Conservation (phyloP, 2,113 vertebrate species). For the Brachyhypopomus gauderio region DNA sequence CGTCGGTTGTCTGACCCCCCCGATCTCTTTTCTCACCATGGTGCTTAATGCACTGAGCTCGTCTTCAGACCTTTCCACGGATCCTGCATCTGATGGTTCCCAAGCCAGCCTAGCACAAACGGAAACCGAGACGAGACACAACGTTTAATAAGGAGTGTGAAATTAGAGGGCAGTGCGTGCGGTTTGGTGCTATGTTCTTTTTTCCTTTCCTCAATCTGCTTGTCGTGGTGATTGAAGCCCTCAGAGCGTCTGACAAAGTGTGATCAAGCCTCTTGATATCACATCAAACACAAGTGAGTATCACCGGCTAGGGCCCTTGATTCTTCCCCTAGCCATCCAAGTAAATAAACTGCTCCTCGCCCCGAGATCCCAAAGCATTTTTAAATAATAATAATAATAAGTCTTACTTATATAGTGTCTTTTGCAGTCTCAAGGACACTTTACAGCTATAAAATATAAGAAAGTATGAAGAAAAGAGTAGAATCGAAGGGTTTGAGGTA, state of each 20-base stretch:
- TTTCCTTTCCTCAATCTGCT: slow-evolving; percentile 2
- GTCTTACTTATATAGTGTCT: no score
- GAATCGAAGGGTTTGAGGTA: no score
- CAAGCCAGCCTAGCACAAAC: slow-evolving; percentile 34
- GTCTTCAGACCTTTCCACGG: slow-evolving; percentile 21
- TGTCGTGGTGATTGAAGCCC: slow-evolving; percentile 24
- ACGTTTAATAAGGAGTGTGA: slow-evolving; percentile 48
- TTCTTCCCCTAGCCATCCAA: slow-evolving; percentile 33
- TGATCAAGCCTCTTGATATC: slow-evolving; percentile 29
- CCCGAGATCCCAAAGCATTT: background rate
- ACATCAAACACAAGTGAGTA: background rate
- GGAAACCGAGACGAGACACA: slow-evolving; percentile 39
- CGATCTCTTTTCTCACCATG: slow-evolving; percentile 4
- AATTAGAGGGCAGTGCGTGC: slow-evolving; percentile 17
- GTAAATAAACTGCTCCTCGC: slow-evolving; percentile 3
- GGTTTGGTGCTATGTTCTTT: background rate
- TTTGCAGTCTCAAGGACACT: no score
- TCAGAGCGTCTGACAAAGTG: slow-evolving; percentile 23
- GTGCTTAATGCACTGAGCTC: slow-evolving; percentile 5
- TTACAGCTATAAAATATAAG: no score
- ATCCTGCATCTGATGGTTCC: slow-evolving; percentile 36
- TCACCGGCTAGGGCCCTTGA: slow-evolving; percentile 12
- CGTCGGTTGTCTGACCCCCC: slow-evolving; percentile 11
- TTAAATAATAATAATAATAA: no score
- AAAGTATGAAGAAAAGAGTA: no score